Evolutionary conservation across 2,888 invertebrate species (phyloP).

Genomic region (Syrphus vitripennis): DNA sequence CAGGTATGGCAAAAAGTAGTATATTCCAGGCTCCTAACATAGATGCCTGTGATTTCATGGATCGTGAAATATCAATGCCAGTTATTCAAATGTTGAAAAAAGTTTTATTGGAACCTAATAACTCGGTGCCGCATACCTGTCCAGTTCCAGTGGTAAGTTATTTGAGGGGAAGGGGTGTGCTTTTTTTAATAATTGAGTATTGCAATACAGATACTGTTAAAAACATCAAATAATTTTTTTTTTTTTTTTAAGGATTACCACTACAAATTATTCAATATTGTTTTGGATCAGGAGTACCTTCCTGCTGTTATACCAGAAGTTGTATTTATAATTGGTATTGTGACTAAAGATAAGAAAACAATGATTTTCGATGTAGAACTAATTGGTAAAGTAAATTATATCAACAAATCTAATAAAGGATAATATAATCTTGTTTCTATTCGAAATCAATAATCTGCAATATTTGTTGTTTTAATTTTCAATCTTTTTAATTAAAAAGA

Average conservation of each 20-base stretch:
- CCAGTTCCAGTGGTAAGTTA: neutral
- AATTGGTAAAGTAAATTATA: neutral
- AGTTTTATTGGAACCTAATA: neutral
- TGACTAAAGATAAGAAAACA: neutral
- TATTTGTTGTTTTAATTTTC: too few species aligned
- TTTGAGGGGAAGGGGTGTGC: neutral
- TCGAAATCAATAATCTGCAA: neutral
- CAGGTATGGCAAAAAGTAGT: neutral
- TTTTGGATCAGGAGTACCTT: neutral
- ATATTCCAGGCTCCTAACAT: neutral
- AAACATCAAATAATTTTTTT: neutral
- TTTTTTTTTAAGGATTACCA: neutral
- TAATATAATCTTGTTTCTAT: too few species aligned
- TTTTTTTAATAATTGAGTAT: too few species aligned
- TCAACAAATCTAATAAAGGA: neutral
- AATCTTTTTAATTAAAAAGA: too few species aligned
- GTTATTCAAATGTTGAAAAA: neutral
- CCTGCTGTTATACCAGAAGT: neutral
- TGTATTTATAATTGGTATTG: neutral
- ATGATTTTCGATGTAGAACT: neutral
- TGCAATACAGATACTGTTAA: too few species aligned
- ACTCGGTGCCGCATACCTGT: neutral
- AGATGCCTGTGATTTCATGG: neutral
- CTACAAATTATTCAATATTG: neutral
- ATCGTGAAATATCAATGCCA: neutral